A percentile compares a stretch with the other conserved stretches of the same genome.
phyloP scores from a whole-genome alignment of 1,140 invertebrate genomes.

The Papilio polytes region DNA sequence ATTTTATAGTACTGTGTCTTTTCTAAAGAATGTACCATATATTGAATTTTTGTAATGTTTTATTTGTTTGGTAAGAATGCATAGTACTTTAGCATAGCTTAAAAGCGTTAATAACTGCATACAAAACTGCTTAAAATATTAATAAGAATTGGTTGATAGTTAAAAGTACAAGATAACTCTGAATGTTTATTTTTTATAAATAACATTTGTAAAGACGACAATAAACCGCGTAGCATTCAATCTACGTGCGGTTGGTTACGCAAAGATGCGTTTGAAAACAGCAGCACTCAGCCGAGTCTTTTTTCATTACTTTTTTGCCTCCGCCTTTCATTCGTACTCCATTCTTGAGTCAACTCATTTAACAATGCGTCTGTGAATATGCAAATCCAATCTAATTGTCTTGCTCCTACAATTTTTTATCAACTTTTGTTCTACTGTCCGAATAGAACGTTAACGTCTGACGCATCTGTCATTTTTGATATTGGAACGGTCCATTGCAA shows the following conservation, averaged over 20 bases:
- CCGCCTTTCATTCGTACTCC: slow-evolving; percentile 59
- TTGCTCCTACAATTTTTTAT: slow-evolving; percentile 54
- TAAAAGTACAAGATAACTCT: slow-evolving; percentile 35
- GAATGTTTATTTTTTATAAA: background rate
- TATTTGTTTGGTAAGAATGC: background rate
- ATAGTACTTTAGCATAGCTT: background rate
- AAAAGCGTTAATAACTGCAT: background rate
- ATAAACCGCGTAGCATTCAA: slow-evolving; percentile 53
- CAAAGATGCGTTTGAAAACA: slow-evolving; percentile 73
- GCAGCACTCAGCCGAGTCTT: slow-evolving; percentile 40
- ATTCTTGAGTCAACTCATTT: slow-evolving; percentile 57
- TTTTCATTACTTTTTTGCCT: slow-evolving; percentile 53
- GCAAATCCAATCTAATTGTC: slow-evolving; percentile 72
- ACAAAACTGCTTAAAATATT: background rate
- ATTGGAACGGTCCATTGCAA: slow-evolving; percentile 65
- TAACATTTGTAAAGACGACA: slow-evolving; percentile 41
- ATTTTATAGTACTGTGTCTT: background rate
- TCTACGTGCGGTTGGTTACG: slow-evolving; percentile 65
- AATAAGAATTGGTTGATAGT: background rate
- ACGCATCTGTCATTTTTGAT: slow-evolving; percentile 79
- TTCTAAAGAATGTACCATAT: background rate
- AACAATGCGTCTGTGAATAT: slow-evolving; percentile 73
- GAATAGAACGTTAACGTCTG: slow-evolving; percentile 51
- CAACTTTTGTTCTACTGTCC: slow-evolving; percentile 51
- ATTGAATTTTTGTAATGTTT: background rate